Conservation (phyloP, 1,140 invertebrate genomes). For the Drosophila dunni region DNA sequence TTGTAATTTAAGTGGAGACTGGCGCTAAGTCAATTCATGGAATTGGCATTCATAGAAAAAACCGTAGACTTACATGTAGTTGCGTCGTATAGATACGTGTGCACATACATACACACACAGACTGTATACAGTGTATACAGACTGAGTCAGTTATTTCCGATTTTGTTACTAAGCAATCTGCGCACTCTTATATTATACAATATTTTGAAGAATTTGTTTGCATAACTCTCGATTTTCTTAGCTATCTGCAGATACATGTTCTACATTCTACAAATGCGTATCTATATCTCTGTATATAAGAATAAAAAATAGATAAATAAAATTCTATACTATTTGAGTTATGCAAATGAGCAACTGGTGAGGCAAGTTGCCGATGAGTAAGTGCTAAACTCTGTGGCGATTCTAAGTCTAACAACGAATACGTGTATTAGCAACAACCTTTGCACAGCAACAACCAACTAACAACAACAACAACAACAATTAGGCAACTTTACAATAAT, state of each 20-base stretch:
- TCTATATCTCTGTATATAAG: neutral
- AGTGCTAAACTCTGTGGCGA: slow-evolving; percentile 22
- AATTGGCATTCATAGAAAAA: slow-evolving; percentile 36
- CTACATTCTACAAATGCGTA: neutral
- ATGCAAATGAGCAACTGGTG: slow-evolving; percentile 56
- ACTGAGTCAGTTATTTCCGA: slow-evolving; percentile 52
- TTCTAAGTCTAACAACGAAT: neutral
- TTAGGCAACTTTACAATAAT: neutral
- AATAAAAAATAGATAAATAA: neutral
- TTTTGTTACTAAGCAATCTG: slow-evolving; percentile 33
- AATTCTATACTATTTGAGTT: slow-evolving; percentile 53
- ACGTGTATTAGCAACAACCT: slow-evolving; percentile 9
- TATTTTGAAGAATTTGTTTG: slow-evolving; percentile 58
- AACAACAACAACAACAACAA: slow-evolving; percentile 19
- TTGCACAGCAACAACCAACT: slow-evolving; percentile 12
- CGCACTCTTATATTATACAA: slow-evolving; percentile 28
- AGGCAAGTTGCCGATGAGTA: slow-evolving; percentile 14
- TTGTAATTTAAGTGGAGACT: slow-evolving; percentile 28
- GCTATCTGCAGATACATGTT: slow-evolving; percentile 13
- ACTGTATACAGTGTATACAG: neutral
- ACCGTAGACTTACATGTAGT: neutral
- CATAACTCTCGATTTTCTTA: slow-evolving; percentile 30
- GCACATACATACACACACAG: neutral
- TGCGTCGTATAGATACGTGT: no score
- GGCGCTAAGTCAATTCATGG: slow-evolving; percentile 50